Evolutionary conservation across 1,140 invertebrate genomes (phyloP).

Genomic region (Cotesia glomerata): DNA sequence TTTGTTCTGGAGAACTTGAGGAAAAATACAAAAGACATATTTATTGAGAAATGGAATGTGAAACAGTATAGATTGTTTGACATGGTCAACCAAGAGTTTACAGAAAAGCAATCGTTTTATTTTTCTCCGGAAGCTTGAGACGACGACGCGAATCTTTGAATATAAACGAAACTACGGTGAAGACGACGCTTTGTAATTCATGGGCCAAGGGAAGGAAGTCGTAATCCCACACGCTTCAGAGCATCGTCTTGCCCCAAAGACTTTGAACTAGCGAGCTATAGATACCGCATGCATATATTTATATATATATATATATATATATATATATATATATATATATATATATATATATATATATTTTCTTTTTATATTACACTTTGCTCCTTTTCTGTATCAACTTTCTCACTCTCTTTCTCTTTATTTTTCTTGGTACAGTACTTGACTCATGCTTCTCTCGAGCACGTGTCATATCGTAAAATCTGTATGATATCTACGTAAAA

Average conservation of each 20-base stretch:
- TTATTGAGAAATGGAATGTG: background rate
- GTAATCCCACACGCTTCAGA: constrained; percentile 37
- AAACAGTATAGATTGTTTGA: background rate
- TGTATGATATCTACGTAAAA: constrained; percentile 1
- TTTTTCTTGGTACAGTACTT: background rate
- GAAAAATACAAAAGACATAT: background rate
- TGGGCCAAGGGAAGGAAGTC: constrained; percentile 41
- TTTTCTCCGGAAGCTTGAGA: constrained; percentile 20
- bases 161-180: constrained; percentile 41
- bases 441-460: constrained; percentile 1
- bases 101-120: constrained; percentile 1
- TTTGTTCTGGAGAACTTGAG: background rate
- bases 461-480: constrained; percentile 21
- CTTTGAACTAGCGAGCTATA: constrained; percentile 10
- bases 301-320: too few species aligned
- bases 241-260: constrained; percentile 28
- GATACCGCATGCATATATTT: background rate
- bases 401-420: background rate
- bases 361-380: background rate
- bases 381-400: background rate
- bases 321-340: too few species aligned
- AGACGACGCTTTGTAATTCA: constrained; percentile 46
- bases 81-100: constrained; percentile 12
- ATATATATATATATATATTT: constrained; percentile 1
- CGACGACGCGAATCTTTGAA: constrained; percentile 45